A percentile compares a stretch with the other conserved stretches of the same genome.
These are phyloP conservation scores for Plectus sambesii DNA, from an alignment of 1,140 invertebrate genomes.

Conservation along the genomic window DNA sequence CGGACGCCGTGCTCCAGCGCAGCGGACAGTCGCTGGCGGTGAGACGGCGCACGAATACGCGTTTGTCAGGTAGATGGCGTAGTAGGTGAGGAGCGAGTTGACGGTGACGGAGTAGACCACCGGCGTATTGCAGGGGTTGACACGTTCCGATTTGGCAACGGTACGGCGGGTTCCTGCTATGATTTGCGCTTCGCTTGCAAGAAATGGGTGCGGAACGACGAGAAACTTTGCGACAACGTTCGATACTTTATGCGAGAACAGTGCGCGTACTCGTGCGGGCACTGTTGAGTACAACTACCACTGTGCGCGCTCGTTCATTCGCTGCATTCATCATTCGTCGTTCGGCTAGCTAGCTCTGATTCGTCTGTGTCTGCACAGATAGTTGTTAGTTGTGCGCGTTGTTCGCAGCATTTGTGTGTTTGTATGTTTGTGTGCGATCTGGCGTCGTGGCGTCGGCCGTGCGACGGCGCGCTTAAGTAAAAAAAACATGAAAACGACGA, in stretches of 20 bases:
- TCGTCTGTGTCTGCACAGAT: no score
- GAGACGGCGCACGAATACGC: no score
- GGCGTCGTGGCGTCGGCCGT: no score
- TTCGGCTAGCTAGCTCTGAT: no score
- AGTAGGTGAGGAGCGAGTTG: not conserved
- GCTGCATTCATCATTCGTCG: no score
- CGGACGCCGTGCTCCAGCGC: slow-evolving; percentile 39
- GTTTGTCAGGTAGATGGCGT: slow-evolving; percentile 3
- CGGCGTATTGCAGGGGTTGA: slow-evolving; percentile 11
- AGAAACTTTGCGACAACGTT: slow-evolving; percentile 36
- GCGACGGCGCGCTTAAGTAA: no score
- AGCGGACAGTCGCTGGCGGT: no score
- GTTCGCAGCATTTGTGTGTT: no score
- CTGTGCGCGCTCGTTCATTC: no score
- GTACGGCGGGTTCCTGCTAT: slow-evolving; percentile 34
- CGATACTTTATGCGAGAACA: slow-evolving; percentile 43
- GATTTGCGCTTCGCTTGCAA: slow-evolving; percentile 40
- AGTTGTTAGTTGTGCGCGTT: no score
- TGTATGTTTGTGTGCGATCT: no score
- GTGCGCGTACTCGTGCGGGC: slow-evolving; percentile 34
- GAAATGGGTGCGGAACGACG: slow-evolving; percentile 38
- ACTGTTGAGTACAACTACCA: slow-evolving; percentile 27
- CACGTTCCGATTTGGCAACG: slow-evolving; percentile 33
- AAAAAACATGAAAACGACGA: no score
- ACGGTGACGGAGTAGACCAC: not conserved